Percentiles rank a stretch among this genome's conserved stretches.
Conservation (phyloP, 2,113 vertebrate species). For the Haliaeetus leucogaster region DNA sequence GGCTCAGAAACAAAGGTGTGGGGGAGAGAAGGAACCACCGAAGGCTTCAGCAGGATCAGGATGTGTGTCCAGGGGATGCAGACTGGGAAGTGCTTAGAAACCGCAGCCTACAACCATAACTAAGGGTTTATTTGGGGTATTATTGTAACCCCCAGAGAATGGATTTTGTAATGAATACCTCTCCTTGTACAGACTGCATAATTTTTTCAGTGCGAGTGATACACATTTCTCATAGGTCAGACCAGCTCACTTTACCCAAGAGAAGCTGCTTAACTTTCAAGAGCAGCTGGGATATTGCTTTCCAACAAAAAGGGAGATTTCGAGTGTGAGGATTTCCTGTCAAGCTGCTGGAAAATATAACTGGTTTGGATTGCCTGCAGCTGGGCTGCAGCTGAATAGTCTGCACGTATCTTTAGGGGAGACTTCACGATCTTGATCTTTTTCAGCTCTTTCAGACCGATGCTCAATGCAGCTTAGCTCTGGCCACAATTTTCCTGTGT, state of each 20-base stretch:
- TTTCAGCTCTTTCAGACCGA: neutral
- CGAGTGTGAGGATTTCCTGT: neutral
- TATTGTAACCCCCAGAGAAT: neutral
- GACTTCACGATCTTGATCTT: neutral
- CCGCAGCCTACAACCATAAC: neutral
- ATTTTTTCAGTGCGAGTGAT: neutral
- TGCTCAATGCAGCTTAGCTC: neutral
- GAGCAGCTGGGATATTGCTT: neutral
- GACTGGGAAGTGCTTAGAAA: neutral
- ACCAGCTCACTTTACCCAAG: neutral
- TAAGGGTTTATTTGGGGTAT: neutral
- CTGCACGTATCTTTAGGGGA: neutral
- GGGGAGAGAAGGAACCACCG: neutral
- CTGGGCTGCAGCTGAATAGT: neutral
- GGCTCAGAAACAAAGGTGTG: neutral
- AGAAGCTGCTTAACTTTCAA: neutral
- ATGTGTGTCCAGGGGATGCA: neutral
- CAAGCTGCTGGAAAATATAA: neutral
- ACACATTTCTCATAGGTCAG: neutral
- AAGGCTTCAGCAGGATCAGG: neutral
- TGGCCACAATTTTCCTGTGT: neutral
- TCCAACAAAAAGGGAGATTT: neutral
- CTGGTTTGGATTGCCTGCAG: neutral
- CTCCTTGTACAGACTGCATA: neutral
- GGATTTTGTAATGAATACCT: neutral